These are phyloP conservation scores for Aethes cnicana DNA, from an alignment of 2,888 invertebrate species.

Conservation along the genomic window DNA sequence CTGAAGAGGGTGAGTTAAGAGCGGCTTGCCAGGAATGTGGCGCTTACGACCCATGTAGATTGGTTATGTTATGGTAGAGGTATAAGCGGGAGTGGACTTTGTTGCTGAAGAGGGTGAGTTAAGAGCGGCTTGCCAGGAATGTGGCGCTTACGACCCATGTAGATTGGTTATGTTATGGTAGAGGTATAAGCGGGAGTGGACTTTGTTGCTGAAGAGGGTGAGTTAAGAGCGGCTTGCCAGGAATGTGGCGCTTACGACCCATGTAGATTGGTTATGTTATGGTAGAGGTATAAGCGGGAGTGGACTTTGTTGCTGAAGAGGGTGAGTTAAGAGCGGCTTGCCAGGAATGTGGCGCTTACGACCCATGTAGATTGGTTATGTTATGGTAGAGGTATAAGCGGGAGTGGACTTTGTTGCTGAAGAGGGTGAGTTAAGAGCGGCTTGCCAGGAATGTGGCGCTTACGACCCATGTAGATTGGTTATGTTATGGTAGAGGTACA, in stretches of 20 bases:
- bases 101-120: conserved; percentile 79
- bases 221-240: conserved; percentile 36
- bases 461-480: too few relatives aligned
- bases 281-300: too few relatives aligned
- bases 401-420: too few relatives aligned
- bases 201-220: conserved; percentile 81
- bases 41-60: neutral
- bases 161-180: conserved; percentile 51
- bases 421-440: too few relatives aligned
- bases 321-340: too few relatives aligned
- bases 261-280: too few relatives aligned
- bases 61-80: conserved; percentile 78
- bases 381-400: too few relatives aligned
- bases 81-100: conserved; percentile 90
- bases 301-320: too few relatives aligned
- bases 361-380: too few relatives aligned
- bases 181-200: conserved; percentile 92
- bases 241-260: neutral
- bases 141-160: neutral
- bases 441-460: too few relatives aligned
- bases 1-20: conserved; percentile 76
- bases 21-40: neutral
- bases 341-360: too few relatives aligned
- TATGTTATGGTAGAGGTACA: too few relatives aligned
- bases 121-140: neutral